These are phyloP conservation scores for Peromyscus melanophrys DNA, from an alignment of 2,797 vertebrate species.

Conservation along the genomic window DNA sequence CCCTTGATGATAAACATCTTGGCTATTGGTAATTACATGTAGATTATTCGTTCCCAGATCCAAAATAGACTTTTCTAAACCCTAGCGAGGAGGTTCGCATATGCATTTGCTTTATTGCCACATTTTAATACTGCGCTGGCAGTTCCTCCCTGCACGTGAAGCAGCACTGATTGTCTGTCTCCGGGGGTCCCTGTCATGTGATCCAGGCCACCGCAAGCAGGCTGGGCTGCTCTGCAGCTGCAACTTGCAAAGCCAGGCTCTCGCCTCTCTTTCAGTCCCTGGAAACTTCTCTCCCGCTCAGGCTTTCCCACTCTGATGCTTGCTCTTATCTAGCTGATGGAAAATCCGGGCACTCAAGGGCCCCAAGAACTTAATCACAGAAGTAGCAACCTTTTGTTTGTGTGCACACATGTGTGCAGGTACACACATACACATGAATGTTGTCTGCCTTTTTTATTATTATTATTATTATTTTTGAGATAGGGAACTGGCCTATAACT, in stretches of 20 bases:
- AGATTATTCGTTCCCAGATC: slow-evolving; percentile 89
- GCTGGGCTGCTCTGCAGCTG: slow-evolving; percentile 88
- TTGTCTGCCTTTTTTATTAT: neutral
- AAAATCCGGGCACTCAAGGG: neutral
- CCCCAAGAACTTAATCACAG: neutral
- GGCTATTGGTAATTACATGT: slow-evolving; percentile 89
- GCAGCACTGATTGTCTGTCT: slow-evolving; percentile 88
- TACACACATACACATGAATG: neutral
- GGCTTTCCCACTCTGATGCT: rapidly evolving
- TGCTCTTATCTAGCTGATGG: rapidly evolving
- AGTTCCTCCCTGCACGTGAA: slow-evolving; percentile 88
- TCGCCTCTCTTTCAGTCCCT: slow-evolving; percentile 77
- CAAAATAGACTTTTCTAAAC: slow-evolving; percentile 89
- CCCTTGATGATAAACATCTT: slow-evolving; percentile 90
- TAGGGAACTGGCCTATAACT: neutral
- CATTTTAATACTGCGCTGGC: slow-evolving; percentile 89
- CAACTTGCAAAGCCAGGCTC: slow-evolving; percentile 81
- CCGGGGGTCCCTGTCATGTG: slow-evolving; percentile 80
- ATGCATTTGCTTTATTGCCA: slow-evolving; percentile 90
- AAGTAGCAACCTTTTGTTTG: neutral
- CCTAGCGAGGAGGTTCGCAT: slow-evolving; percentile 89
- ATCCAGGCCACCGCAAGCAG: neutral
- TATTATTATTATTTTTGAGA: neutral
- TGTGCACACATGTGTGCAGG: neutral
- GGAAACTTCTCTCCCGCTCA: neutral